Base-by-base conservation (phyloP, 2,797 vertebrate genomes). In the Takifugu rubripes region DNA sequence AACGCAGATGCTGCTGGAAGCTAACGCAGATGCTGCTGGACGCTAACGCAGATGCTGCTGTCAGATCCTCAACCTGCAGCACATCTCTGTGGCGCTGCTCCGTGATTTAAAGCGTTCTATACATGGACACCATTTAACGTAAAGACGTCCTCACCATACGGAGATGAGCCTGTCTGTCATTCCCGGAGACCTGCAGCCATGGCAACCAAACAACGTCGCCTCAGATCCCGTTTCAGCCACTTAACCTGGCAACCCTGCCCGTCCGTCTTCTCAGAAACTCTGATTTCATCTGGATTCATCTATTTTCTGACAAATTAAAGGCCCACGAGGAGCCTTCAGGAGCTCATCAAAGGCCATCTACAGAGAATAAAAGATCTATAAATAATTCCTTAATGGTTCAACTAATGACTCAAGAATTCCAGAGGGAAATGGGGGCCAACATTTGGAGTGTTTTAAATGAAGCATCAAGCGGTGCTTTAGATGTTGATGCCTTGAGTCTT, bases 101-200 rank as follows among this genome's bases (percentile, higher is more conserved):
- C 17, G 17, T 17, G 17, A 17, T 17, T 17, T 17, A 17, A 17
- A 17, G 17, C 17, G 17, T 17, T 17, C 17, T 17, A 17, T 17
- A 17, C 17, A 17, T 17, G 1, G 17, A 17, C 17, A 17, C 17
- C 17, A 17, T 17, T 17, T 17, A 17, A 17, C 17, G 17, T 17
- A 17, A 17, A 17, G 17, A 17, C 1, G 17, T 17, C 17, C 17
- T 17, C 17, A 17, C 17, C 17, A 17, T 17, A 17, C 17, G 1
- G 17, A 17, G 17, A 17, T 17, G 17, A 17, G 17, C 17, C 17
- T 17, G 17, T 17, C 17, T 17, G 17, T 17, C 17, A 17, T 17
- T 17, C 17, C 17, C 17, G 17, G 17, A 78, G 74, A 82, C 76
- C 76, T 63, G 74, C 74, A 69, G 42, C 64, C 64, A 78, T 83